phyloP scores from a whole-genome alignment of 2,113 vertebrate species.

The Eudyptes chrysolophus region DNA sequence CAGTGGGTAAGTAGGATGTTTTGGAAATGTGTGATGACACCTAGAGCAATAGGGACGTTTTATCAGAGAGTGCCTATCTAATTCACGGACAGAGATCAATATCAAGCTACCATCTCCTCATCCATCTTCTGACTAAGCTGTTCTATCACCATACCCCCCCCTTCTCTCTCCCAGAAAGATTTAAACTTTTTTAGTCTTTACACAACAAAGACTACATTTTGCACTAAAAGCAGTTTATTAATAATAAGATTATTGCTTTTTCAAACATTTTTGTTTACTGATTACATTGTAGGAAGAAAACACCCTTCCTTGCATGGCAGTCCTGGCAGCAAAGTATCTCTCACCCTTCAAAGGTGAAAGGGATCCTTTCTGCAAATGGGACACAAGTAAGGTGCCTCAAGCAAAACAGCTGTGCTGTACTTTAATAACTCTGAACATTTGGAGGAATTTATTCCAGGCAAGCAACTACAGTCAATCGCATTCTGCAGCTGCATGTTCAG shows the following conservation, averaged over 20 bases:
- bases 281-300: neutral
- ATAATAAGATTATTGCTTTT: neutral
- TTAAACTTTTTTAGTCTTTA: neutral
- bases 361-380: neutral
- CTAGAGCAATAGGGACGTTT: neutral
- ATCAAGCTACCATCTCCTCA: neutral
- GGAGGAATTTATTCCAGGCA: neutral
- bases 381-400: neutral
- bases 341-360: neutral
- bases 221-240: neutral
- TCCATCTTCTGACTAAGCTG: constrained; percentile 34
- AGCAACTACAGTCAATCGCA: neutral
- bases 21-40: neutral
- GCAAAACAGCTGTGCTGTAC: neutral
- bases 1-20: neutral
- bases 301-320: accelerated
- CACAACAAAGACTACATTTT: neutral
- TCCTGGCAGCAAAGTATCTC: neutral
- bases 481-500: neutral
- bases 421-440: neutral
- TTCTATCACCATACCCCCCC: neutral
- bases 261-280: neutral
- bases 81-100: constrained; percentile 25
- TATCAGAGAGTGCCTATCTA: neutral
- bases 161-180: neutral